Base-by-base conservation (phyloP, 2,888 invertebrate genomes). In the Patella caerulea region DNA sequence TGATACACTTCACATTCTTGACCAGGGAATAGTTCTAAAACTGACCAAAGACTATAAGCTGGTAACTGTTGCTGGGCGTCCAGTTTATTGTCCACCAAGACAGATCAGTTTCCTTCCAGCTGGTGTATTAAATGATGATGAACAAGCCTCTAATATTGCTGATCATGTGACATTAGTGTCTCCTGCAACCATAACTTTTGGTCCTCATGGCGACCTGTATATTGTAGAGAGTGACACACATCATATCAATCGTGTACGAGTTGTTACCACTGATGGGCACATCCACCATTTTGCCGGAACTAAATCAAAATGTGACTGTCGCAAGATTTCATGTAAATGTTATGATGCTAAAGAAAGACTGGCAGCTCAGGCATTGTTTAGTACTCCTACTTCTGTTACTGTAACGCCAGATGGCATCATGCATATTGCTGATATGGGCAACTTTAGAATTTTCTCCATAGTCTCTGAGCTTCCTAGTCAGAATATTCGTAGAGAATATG, bases 351-450 rank as follows among this genome's bases (percentile, higher is more conserved):
- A 89, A 82, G 92, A 90, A 81, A 87, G 87, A 2, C 92, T 98
- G 70, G 98, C 98, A 1, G 96, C 97, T 0, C 97, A 96, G 85
- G 96, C 98, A 0, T 96, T 97, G 91, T 97, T 98, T 91, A 97
- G 97, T 87, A 97, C 97, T 0, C 97, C 98, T 9, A 90, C 90
- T 2, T 90, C 98, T 15, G 94, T 99, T 70, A 96, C 97, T 15
- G 97, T 98, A 65, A 97, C 98, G 54, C 97, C 98, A 56, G 97
- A 98, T 91, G 98, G 98, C n/a, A 96, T 97, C 77, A 93, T 99
- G 72, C 96, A 98, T 92, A 95, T 99, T 75, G 97, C 98, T 65
- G 99, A 99, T 93, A 97, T 97, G 94, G 98, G 93, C 55, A 93
- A 93, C 86, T 94, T 92, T 24, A 83, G 92, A n/a, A 91, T 95